Base-by-base conservation (phyloP, 1,140 invertebrate species). In the Tetramorium simillimum region DNA sequence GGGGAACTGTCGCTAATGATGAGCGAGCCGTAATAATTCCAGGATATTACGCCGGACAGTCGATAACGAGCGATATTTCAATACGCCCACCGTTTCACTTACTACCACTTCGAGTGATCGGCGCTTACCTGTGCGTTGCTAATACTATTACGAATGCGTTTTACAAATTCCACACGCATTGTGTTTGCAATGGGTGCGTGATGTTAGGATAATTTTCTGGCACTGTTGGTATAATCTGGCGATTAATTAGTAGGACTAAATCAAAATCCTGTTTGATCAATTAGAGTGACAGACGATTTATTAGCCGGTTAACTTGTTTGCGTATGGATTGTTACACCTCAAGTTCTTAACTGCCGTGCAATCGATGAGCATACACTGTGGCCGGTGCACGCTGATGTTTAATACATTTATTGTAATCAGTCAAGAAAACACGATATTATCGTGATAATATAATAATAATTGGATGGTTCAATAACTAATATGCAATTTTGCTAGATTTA, bases 41-140 rank as follows among this genome's bases (percentile, higher is more conserved):
- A 58, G 72, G 85, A 87, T 89, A 89, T 89, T 89, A 85, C 88
- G 40, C 63, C 63, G 88, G 67, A 89, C 76, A 73, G 67, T 73
- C 88, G 88, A 89, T 90, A 89, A 89, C 85, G 65, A 82, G 65
- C 85, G 69, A 86, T 89, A 89, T 90, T 89, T 89, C 87, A 89
- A 89, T 89, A 69, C 53, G 62, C 62, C 67, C 40, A 28, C 46
- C 69, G 46, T 89, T 58, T 73, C 69, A 84, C 69, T 75, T 89
- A 89, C 77, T 86, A 62, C 88, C 82, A 75, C 56, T 56, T 51
- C 60, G 76, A 89, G 63, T 81, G 84, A 89, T 62, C 65, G 43
- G 21, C 28, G 70, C 72, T 75, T 60, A 75, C 77, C 53, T 86
- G 73, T 73, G 84, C 56, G 62, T 81, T 69, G 73, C 21, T 81